Conservation (phyloP, 2,797 vertebrate genomes). For the Emydoidea blandingii region DNA sequence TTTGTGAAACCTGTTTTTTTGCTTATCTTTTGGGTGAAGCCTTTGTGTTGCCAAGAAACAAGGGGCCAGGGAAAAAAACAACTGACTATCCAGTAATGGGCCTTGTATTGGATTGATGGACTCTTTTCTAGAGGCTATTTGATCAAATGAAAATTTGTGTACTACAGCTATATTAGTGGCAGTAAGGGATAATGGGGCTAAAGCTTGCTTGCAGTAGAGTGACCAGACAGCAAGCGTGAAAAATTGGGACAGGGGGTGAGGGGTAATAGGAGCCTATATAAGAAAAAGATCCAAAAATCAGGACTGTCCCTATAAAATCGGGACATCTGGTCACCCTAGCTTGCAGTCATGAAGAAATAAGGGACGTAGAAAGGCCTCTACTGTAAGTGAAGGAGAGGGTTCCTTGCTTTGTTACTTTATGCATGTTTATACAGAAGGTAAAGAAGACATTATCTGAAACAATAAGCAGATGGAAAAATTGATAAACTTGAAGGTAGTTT, state of each 20-base stretch:
- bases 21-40: neutral
- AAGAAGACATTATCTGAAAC: neutral
- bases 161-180: neutral
- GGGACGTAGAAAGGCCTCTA: neutral
- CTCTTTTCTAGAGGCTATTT: neutral
- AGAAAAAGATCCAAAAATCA: too few relatives aligned
- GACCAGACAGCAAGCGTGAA: too few relatives aligned
- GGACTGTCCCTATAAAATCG: too few relatives aligned
- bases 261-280: too few relatives aligned
- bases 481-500: neutral
- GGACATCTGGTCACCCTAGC: too few relatives aligned
- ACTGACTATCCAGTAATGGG: neutral
- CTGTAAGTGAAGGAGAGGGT: neutral
- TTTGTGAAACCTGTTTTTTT: neutral
- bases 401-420: neutral
- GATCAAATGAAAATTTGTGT: neutral
- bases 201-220: neutral
- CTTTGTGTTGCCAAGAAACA: neutral
- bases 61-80: neutral
- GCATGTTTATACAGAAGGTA: neutral
- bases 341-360: neutral
- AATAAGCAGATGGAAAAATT: neutral
- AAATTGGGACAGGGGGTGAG: too few relatives aligned
- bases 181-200: neutral
- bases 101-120: neutral